Evolutionary conservation across 1,140 invertebrate genomes (phyloP), one percentile per base, ranked within the genome.

Genomic region (Goniozus legneri): DNA sequence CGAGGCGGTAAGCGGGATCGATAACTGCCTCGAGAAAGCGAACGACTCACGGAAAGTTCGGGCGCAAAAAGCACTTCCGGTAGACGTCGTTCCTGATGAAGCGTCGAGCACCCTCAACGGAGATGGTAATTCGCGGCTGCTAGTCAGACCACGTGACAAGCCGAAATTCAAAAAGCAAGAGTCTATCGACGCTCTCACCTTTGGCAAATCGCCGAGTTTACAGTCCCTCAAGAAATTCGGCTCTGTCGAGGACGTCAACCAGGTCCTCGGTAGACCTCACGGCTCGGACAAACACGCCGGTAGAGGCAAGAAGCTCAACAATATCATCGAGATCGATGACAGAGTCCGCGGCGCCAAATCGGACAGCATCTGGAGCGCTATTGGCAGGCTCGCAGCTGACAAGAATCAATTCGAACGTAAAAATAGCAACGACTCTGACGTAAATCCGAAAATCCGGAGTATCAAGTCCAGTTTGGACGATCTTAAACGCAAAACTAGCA

Each of bases 401-500:
- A 52, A 52, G 10, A 48, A 59, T 6, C 24, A 39, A 6, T 15
- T 57, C 2, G 47, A 60, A 20, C 47, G 59, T 2, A 63, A 64
- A 8, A 52, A 47, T 10, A 64, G 60, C 40, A 64, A 60, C 45
- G 61, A 64, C 1, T 62, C 62, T 3, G 59, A 64, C 13, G 62
- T 51, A 34, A 56, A 48, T 21, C 10, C 40, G 2, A 61, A 47
- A 4, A 58, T 58, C 1, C 38, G 43, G 0, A 38, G 7, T 3
- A 19, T 16, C 6, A 67, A 66, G 8, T 36, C 56, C 0, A 67
- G 60, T n/a, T 43, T 59, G 33, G 65, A 67, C 12, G 51, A 31
- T 8, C 15, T 64, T 2, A 65, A 63, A 40, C 47, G 64, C 6
- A 68, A 68, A 21, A 67, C 62, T 1, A 71, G 68, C 35, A 68